phyloP scores from a whole-genome alignment of 2,888 invertebrate species.

The Frankliniella fusca region DNA sequence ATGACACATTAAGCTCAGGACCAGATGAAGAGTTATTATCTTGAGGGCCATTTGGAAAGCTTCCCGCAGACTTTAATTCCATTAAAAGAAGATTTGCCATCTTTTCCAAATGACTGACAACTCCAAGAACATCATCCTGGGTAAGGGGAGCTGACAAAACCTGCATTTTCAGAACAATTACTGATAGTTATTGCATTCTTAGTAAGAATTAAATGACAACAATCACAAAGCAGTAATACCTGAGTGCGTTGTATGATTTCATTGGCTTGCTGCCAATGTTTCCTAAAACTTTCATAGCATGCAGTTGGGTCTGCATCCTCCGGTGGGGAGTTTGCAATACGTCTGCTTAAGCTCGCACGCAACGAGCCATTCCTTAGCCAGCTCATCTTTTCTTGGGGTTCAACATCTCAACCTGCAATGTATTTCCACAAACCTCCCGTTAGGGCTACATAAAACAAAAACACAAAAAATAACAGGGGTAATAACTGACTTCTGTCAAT shows the following conservation, averaged over 20 bases:
- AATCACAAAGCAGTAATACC: constrained; percentile 46
- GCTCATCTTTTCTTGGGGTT: constrained; percentile 53
- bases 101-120: constrained; percentile 88
- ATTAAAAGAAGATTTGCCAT: constrained; percentile 78
- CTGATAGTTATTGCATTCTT: constrained; percentile 25
- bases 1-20: constrained; percentile 53
- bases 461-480: background rate
- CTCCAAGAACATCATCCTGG: constrained; percentile 84
- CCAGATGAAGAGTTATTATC: background rate
- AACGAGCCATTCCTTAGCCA: constrained; percentile 64
- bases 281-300: constrained; percentile 87
- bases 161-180: constrained; percentile 15
- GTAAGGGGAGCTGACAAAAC: constrained; percentile 44
- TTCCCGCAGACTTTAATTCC: constrained; percentile 56
- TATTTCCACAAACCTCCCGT: background rate
- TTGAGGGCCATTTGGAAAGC: constrained; percentile 4
- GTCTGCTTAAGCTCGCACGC: constrained; percentile 55
- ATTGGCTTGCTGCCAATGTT: constrained; percentile 89
- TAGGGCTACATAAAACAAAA: background rate
- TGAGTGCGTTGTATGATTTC: constrained; percentile 75
- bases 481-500: background rate
- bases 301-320: constrained; percentile 79
- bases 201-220: background rate
- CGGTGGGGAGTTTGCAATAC: constrained; percentile 62
- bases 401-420: background rate